Percentiles rank a stretch among this genome's conserved stretches.
Evolutionary conservation across 1,140 invertebrate genomes (phyloP).

Genomic region (Anoplophora glabripennis): DNA sequence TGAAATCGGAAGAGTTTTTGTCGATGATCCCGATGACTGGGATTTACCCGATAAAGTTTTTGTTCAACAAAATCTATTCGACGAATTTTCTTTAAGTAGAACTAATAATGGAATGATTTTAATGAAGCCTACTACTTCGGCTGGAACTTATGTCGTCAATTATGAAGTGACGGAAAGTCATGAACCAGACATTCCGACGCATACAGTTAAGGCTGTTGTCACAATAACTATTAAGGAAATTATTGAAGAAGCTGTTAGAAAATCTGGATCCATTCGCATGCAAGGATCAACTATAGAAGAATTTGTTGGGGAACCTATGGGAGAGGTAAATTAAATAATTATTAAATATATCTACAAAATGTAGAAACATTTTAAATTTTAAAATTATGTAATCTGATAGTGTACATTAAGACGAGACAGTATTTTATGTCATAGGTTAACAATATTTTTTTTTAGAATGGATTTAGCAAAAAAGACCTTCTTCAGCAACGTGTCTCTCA

Average conservation of each 20-base stretch:
- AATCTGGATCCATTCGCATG: conserved; percentile 86
- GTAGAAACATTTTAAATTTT: background rate
- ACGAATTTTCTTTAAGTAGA: conserved; percentile 66
- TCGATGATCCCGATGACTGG: conserved; percentile 90
- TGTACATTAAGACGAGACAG: too few relatives aligned
- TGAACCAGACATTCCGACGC: conserved; percentile 48
- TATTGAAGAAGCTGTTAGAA: conserved; percentile 83
- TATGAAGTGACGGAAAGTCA: conserved; percentile 71
- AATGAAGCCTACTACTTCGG: conserved; percentile 66
- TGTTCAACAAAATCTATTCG: conserved; percentile 56
- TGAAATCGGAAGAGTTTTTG: conserved; percentile 85
- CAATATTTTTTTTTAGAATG: conserved; percentile 47
- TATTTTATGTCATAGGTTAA: too few relatives aligned
- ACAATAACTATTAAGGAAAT: conserved; percentile 82
- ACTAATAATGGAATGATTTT: conserved; percentile 77
- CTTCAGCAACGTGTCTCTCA: conserved; percentile 66
- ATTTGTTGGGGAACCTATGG: conserved; percentile 64
- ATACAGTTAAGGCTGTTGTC: conserved; percentile 74
- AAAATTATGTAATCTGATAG: background rate
- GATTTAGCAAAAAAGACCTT: conserved; percentile 71
- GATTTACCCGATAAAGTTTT: conserved; percentile 87
- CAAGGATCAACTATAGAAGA: conserved; percentile 77
- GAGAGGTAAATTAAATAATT: conserved; percentile 49
- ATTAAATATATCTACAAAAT: background rate
- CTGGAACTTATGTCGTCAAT: conserved; percentile 65